Evolutionary conservation across 2,797 vertebrate genomes (phyloP).

Genomic region (Streptopelia turtur): DNA sequence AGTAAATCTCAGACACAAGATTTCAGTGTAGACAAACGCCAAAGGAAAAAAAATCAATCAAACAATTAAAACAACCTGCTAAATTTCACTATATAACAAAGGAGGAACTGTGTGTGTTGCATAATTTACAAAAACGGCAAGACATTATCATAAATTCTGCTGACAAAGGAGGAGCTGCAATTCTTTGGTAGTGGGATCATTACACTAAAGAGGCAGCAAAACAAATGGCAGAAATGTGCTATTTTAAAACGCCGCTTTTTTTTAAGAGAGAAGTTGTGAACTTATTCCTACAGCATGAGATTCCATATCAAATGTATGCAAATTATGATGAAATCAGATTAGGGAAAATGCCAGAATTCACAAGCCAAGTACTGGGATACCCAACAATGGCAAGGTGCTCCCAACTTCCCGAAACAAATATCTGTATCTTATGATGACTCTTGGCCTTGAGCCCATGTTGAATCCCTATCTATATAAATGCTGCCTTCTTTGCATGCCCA

Average conservation of each 20-base stretch:
- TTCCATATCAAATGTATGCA: background rate
- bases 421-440: background rate
- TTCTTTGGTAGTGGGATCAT: conserved; percentile 56
- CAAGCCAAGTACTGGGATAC: background rate
- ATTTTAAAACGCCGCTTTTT: background rate
- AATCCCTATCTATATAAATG: conserved; percentile 29
- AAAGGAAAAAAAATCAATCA: conserved; percentile 74
- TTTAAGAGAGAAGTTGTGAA: background rate
- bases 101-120: conserved; percentile 66
- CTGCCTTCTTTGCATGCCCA: background rate
- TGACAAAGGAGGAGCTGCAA: conserved; percentile 66
- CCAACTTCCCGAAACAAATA: conserved; percentile 19
- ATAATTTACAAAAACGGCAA: conserved; percentile 78
- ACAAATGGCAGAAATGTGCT: conserved; percentile 40
- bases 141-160: conserved; percentile 72
- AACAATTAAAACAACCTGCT: conserved; percentile 77
- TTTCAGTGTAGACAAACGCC: conserved; percentile 67
- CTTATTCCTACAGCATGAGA: conserved; percentile 21
- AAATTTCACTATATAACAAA: conserved; percentile 75
- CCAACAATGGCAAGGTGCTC: background rate
- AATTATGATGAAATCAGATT: background rate
- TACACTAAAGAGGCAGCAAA: conserved; percentile 60
- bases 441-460: background rate
- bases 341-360: conserved; percentile 22
- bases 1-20: conserved; percentile 54